A percentile compares a stretch with the other conserved stretches of the same genome.
Conservation (phyloP, 2,797 vertebrate genomes). For the Argya squamiceps region DNA sequence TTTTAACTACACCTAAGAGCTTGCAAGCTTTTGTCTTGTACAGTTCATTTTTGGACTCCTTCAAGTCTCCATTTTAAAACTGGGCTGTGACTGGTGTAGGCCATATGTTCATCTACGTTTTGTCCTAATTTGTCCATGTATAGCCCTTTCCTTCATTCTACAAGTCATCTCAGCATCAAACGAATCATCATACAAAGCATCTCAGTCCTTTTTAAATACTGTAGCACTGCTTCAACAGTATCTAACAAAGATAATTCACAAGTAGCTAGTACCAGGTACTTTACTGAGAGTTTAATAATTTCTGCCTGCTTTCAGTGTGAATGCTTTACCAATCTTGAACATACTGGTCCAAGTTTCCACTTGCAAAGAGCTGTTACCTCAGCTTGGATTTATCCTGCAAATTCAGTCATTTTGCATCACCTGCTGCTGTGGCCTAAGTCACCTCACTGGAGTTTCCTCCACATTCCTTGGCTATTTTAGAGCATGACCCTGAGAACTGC, state of each 20-base stretch:
- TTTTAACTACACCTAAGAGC: neutral
- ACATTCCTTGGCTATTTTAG: neutral
- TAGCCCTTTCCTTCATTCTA: neutral
- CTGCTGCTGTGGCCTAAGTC: neutral
- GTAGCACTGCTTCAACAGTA: neutral
- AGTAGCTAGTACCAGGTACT: neutral
- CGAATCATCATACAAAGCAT: no score
- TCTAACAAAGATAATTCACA: neutral
- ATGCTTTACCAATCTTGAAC: neutral
- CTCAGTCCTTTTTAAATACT: neutral
- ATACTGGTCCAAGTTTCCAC: neutral
- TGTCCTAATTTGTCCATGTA: neutral
- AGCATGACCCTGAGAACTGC: neutral
- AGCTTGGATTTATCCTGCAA: neutral
- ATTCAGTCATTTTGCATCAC: neutral
- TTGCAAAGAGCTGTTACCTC: neutral
- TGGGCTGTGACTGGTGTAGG: neutral
- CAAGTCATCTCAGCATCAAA: neutral
- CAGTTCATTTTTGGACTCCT: neutral
- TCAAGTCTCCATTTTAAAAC: neutral
- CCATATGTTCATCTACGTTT: neutral
- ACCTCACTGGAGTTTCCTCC: neutral
- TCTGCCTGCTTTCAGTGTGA: neutral
- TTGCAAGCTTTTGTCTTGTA: neutral
- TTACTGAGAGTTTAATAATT: neutral